Base-by-base conservation (phyloP, 2,113 vertebrate genomes). In the Ginglymostoma cirratum region DNA sequence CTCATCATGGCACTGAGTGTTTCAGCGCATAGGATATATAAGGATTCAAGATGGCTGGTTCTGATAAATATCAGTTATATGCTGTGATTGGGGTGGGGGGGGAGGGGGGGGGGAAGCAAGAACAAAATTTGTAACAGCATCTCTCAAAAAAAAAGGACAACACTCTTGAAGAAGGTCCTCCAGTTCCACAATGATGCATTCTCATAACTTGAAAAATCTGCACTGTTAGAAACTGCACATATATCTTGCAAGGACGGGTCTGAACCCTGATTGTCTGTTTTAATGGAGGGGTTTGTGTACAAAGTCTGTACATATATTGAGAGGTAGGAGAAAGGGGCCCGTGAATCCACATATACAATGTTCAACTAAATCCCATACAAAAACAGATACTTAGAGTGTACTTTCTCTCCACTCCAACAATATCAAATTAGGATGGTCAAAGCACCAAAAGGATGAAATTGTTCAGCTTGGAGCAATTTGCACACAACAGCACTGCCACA, bases 371-470 rank as follows among this genome's bases (percentile, higher is more conserved):
- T 92, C 55, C 87, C 27, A 61, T 10, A 30, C 86, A 89, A 24
- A 14, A 92, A 34, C 2, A 15, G 2, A 61, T 24, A 89, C 52
- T 5, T 42, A 14, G 24, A 90, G 52, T 27, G 27, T 1, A 8
- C 34, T n/a, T 55, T 42, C 65, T 34, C 66, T 95, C 42, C n/a
- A 72, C 14, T 52, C 67, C 67, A 94, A 27, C 38, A 69, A 2
- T 3, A 94, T 94, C 92, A 94, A 30, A 72, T 52, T 69, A 95
- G 67, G 23, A 94, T 94, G 92, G 69, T 67, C n/a, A 45, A 48
- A 55, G 52, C 87, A 90, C 61, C 52, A 52, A 90, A 34, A 48
- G 5, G 69, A 95, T 42, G 69, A 24, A 30, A 45, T 95, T 72
- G 94, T 72, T 48, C 42, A 95, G 93, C 24, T 72, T 95, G 67